A percentile compares a stretch with the other conserved stretches of the same genome.
Conservation (phyloP, 2,888 invertebrate genomes). For the Dolichomitus sp. region DNA sequence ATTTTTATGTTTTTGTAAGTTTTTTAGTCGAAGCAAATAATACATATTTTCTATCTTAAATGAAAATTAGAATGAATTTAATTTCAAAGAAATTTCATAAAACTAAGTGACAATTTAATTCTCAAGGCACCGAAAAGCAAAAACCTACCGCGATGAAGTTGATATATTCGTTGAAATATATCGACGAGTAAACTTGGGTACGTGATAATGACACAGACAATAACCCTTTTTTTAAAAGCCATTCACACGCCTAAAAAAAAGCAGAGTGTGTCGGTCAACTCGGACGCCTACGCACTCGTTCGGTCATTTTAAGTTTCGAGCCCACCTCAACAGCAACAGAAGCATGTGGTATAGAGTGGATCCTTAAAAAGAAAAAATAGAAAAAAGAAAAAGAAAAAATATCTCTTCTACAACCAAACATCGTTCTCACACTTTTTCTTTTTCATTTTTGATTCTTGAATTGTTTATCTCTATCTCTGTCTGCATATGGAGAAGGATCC, state of each 20-base stretch:
- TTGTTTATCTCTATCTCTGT: conserved; percentile 4
- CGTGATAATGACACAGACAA: conserved; percentile 67
- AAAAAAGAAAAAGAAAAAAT: conserved; percentile 21
- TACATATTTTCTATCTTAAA: too few relatives aligned
- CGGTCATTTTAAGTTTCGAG: conserved; percentile 49
- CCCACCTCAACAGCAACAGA: conserved; percentile 30
- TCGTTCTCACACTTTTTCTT: conserved; percentile 60
- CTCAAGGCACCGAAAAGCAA: not conserved
- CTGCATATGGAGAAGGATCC: conserved; percentile 28
- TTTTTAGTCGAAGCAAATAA: too few relatives aligned
- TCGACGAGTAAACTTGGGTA: conserved; percentile 53
- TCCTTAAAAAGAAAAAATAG: conserved; percentile 59
- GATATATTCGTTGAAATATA: conserved; percentile 28
- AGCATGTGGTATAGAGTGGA: conserved; percentile 59
- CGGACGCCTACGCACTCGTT: conserved; percentile 52
- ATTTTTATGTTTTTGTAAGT: too few relatives aligned
- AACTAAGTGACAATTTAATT: too few relatives aligned
- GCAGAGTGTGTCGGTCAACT: conserved; percentile 55
- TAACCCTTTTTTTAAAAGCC: conserved; percentile 58
- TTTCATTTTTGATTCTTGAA: conserved; percentile 9
- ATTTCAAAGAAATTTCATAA: not conserved
- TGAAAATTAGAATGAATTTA: too few relatives aligned
- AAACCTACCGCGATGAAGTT: not conserved
- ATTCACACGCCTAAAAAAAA: conserved; percentile 42
- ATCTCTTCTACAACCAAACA: conserved; percentile 41